Evolutionary conservation across 2,113 vertebrate genomes (phyloP).

Genomic region (Toxostoma redivivum): DNA sequence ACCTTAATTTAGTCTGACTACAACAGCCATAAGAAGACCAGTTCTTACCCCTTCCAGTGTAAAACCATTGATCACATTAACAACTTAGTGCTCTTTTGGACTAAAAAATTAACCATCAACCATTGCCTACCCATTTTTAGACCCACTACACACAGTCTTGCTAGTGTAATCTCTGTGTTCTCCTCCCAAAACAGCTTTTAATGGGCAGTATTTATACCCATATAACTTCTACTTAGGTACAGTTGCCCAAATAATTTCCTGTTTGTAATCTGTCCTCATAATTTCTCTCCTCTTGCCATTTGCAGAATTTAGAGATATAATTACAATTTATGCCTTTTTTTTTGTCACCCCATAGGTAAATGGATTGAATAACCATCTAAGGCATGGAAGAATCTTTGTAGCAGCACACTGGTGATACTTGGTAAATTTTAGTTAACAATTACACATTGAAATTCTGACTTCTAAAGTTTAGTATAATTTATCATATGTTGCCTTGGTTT

Average conservation of each 20-base stretch:
- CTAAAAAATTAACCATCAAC: neutral
- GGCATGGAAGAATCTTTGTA: neutral
- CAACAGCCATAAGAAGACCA: neutral
- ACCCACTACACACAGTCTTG: neutral
- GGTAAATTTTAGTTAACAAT: neutral
- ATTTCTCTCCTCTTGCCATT: neutral
- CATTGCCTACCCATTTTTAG: neutral
- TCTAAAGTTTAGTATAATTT: neutral
- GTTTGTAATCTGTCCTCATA: neutral
- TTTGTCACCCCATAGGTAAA: neutral
- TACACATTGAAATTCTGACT: neutral
- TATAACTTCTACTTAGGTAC: neutral
- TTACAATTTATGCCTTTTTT: neutral
- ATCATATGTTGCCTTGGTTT: neutral
- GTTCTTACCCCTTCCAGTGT: neutral
- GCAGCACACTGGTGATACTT: neutral
- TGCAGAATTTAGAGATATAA: neutral
- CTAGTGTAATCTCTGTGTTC: neutral
- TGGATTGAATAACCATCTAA: neutral
- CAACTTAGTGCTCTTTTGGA: neutral
- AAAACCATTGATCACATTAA: neutral
- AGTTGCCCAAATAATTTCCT: neutral
- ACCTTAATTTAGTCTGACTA: neutral
- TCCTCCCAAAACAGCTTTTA: neutral
- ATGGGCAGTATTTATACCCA: neutral